Percentiles rank a stretch among this genome's conserved stretches.
Conservation (phyloP, 2,888 invertebrate species). For the Netelia melanura region DNA sequence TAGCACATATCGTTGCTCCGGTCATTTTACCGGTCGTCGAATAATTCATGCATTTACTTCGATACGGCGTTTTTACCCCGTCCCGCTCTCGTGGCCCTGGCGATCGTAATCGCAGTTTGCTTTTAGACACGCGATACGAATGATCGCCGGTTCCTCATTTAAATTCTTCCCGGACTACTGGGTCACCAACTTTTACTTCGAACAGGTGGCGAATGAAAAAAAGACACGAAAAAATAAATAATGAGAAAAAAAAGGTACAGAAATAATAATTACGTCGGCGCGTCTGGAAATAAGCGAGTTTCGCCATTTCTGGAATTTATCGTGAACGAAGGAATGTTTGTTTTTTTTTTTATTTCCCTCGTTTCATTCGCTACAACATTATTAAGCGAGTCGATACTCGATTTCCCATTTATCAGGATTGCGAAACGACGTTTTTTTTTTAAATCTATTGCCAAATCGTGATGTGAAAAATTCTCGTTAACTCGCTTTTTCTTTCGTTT, state of each 20-base stretch:
- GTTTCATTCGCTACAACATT: constrained; percentile 30
- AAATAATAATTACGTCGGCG: background rate
- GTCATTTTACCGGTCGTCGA: constrained; percentile 23
- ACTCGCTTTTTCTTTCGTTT: constrained; percentile 29
- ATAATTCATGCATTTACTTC: constrained; percentile 40
- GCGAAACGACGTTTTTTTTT: constrained; percentile 26
- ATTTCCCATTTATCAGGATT: constrained; percentile 40
- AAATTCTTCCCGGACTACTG: constrained; percentile 54
- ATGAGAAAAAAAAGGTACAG: constrained; percentile 1
- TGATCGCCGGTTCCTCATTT: constrained; percentile 49
- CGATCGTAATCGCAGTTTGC: constrained; percentile 9
- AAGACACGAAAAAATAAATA: background rate
- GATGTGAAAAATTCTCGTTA: constrained; percentile 53
- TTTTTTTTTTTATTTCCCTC: background rate
- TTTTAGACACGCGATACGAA: constrained; percentile 1
- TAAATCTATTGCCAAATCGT: constrained; percentile 54
- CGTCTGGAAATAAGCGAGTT: constrained; percentile 38
- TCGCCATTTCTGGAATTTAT: constrained; percentile 52
- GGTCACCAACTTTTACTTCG: constrained; percentile 56
- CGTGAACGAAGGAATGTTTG: constrained; percentile 13
- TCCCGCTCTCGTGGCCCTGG: background rate
- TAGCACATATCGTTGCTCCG: background rate
- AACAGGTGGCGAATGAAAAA: constrained; percentile 32
- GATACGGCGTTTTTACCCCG: constrained; percentile 1
- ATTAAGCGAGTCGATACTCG: constrained; percentile 43